Base-by-base conservation (phyloP, 1,140 invertebrate genomes). In the Adoxophyes honmai region DNA sequence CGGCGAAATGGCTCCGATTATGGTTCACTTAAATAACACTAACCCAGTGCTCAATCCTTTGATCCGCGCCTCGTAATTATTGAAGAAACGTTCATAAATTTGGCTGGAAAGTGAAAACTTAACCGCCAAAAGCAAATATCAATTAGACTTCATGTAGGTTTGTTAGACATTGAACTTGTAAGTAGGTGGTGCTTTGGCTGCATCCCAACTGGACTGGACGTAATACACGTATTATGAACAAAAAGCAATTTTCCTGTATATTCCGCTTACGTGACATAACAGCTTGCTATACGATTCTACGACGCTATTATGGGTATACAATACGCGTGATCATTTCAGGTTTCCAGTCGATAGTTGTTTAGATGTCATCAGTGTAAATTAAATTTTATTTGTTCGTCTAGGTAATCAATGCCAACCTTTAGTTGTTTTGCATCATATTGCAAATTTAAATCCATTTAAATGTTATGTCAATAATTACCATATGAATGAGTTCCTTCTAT, bases 151-250 rank as follows among this genome's bases (percentile, higher is more conserved):
- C 21, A 28, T 28, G 21, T 28, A 28, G 6, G 21, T 28, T 28
- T 28, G 21, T 9, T 48, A 48, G 42, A 33, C 42, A 48, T 48
- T 48, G 42, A 48, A 48, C 42, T 48, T 48, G 42, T n/a, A 13
- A 14, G 34, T 13, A 11, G 42, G 42, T 48, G 21, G 21, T 28
- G 21, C 21, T 6, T 28, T 48, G 42, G 42, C 42, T 10, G 21
- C 42, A 11, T 4, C 42, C 42, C 42, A 48, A 48, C 18, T 48
- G 16, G 21, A 48, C 42, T 48, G 42, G 16, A 48, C 42, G 42
- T 48, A 48, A 48, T 48, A 21, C 21, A 33, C 42, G 42, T 48
- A 18, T 44, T 44, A 44, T 18, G 18, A 21, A 28, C 18, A 48
- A 21, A 48, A 21, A n/a, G 16, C 18, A 11, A 48, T 21, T 48